Base-by-base conservation (phyloP, 1,140 invertebrate genomes). In the Cotesia vestalis region DNA sequence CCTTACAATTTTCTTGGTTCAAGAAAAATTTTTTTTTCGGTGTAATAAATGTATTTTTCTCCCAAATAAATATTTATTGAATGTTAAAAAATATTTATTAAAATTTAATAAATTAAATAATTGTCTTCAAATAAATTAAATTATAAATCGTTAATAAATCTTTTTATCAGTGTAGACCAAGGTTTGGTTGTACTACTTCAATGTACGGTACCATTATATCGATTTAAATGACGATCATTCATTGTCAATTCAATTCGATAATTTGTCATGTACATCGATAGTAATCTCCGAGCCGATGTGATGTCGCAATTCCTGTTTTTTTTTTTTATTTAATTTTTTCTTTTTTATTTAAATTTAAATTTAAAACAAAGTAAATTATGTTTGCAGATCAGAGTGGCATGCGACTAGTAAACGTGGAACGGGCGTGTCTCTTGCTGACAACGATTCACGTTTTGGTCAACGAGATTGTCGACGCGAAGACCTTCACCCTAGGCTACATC, bases 401-500 rank as follows among this genome's bases (percentile, higher is more conserved):
- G 83, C 76, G 75, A 81, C 72, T 79, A 76, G 76, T 70, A 77
- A 73, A 77, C 60, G 67, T 77, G 75, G 64, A 76, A 74, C 78
- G 79, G 78, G 74, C 73, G 66, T 81, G 76, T 78, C 77, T 84
- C 70, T 72, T 83, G 55, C 60, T 83, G 79, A 82, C 75, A 73
- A 73, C 77, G 66, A 75, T 83, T 57, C 73, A 80, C 71, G 64
- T 75, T 59, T 71, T 82, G 59, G 67, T 82, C 36, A 69, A 73
- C 55, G 81, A 75, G 46, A 27, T 52, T 61, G 76, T 71, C 61
- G 72, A 79, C 52, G 79, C 78, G 6, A 78, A 80, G n/a, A 85
- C 79, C 1, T 91, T 91, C 78, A 90, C 89, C 27, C 83, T 94
- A 60, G 92, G 92, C n/a, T 94, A 94, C 80, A 84, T 94, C 53